A percentile compares a stretch with the other conserved stretches of the same genome.
Conservation (phyloP, 1,140 invertebrate species). For the Neodiprion pinetum region DNA sequence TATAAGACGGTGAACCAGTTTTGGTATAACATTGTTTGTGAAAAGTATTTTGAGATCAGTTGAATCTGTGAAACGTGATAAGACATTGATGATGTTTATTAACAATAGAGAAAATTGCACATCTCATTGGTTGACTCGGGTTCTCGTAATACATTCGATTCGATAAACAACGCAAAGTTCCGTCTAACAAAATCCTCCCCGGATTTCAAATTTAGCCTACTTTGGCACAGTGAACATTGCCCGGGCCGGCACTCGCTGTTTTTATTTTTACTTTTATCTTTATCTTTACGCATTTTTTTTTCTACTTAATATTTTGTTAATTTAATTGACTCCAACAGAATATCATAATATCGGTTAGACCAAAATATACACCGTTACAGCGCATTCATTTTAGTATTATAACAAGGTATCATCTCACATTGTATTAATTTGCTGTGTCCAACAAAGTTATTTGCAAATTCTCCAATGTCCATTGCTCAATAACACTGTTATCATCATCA, state of each 20-base stretch:
- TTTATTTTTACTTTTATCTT: slow-evolving; percentile 34
- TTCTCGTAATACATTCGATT: background rate
- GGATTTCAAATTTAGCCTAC: slow-evolving; percentile 40
- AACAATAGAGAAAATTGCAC: too few relatives aligned
- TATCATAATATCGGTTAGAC: slow-evolving; percentile 43
- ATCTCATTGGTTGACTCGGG: slow-evolving; percentile 23
- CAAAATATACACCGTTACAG: slow-evolving; percentile 26
- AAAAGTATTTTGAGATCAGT: too few relatives aligned
- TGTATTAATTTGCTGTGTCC: background rate
- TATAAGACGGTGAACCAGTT: too few relatives aligned
- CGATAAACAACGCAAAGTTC: background rate
- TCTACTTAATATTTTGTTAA: slow-evolving; percentile 33
- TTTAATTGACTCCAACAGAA: slow-evolving; percentile 62
- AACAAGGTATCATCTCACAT: background rate
- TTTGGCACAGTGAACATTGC: slow-evolving; percentile 58
- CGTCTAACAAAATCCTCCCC: slow-evolving; percentile 12
- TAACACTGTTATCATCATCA: background rate
- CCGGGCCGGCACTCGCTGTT: slow-evolving; percentile 58
- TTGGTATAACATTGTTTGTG: too few relatives aligned
- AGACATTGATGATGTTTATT: too few relatives aligned
- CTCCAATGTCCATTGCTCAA: slow-evolving; percentile 7
- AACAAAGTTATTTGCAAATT: background rate
- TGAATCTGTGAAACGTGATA: too few relatives aligned
- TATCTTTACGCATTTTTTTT: slow-evolving; percentile 17
- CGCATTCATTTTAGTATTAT: background rate